Evolutionary conservation across 1,140 invertebrate genomes (phyloP).

Genomic region (Dinoponera quadriceps): DNA sequence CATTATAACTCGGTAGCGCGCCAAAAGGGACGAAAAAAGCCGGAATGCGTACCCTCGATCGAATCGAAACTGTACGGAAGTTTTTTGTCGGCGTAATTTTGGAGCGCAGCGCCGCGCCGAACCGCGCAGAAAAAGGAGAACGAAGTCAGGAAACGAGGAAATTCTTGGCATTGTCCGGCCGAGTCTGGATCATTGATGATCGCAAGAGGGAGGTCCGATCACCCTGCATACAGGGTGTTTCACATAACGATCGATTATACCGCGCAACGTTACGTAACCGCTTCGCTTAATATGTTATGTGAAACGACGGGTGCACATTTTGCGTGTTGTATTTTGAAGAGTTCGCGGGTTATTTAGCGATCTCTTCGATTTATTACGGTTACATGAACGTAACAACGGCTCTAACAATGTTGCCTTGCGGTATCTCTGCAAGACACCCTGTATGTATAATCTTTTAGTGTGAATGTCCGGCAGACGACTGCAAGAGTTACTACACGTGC

Average conservation of each 20-base stretch:
- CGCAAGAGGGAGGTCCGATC: constrained; percentile 73
- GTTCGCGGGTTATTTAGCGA: not conserved
- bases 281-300: not conserved
- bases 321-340: not conserved
- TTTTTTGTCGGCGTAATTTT: constrained; percentile 77
- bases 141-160: constrained; percentile 57
- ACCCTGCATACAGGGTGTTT: constrained; percentile 54
- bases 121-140: constrained; percentile 49
- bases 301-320: not conserved
- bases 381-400: not conserved
- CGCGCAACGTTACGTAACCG: not conserved
- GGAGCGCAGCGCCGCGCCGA: constrained; percentile 70
- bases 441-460: constrained; percentile 42
- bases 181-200: constrained; percentile 74
- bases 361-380: not conserved
- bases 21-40: constrained; percentile 35
- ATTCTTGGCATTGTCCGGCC: constrained; percentile 68
- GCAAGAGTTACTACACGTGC: constrained; percentile 49
- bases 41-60: constrained; percentile 59
- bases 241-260: not conserved
- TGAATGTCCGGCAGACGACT: constrained; percentile 56
- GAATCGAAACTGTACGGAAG: constrained; percentile 73
- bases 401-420: not conserved
- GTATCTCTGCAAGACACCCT: constrained; percentile 15
- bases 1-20: constrained; percentile 71